Conservation (phyloP, 2,113 vertebrate species). For the Laticauda laticaudata region DNA sequence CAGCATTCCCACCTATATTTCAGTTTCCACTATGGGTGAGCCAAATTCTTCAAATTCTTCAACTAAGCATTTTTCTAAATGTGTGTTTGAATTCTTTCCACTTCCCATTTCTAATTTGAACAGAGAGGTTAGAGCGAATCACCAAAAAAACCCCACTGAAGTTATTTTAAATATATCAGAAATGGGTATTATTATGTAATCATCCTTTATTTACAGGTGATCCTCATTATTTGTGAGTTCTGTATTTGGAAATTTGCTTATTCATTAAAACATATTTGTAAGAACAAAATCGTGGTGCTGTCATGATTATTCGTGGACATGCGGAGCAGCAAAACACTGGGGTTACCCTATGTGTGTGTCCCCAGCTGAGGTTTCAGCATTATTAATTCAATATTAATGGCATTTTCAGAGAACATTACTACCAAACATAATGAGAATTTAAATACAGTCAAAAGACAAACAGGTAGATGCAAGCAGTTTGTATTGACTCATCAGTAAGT, state of each 20-base stretch:
- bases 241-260: not conserved
- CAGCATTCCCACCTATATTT: slow-evolving; percentile 82
- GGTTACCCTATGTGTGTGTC: not conserved
- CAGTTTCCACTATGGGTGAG: slow-evolving; percentile 85
- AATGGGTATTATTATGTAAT: not conserved
- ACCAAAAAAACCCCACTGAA: not conserved
- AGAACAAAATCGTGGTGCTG: not conserved
- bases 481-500: too few relatives aligned
- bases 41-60: not conserved
- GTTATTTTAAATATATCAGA: not conserved
- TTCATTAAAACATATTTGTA: not conserved
- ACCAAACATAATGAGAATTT: too few relatives aligned
- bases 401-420: not conserved
- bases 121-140: not conserved
- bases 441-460: too few relatives aligned
- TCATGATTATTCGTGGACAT: not conserved
- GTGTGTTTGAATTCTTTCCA: not conserved
- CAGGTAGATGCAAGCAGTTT: too few relatives aligned
- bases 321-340: not conserved
- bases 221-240: not conserved
- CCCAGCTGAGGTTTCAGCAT: not conserved
- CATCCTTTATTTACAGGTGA: not conserved
- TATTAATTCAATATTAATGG: not conserved
- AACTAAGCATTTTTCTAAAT: not conserved
- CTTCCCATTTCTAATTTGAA: not conserved